Percentiles rank a stretch among this genome's conserved stretches.
Evolutionary conservation across 2,888 invertebrate species (phyloP).

Genomic region (Aplocera efformata): DNA sequence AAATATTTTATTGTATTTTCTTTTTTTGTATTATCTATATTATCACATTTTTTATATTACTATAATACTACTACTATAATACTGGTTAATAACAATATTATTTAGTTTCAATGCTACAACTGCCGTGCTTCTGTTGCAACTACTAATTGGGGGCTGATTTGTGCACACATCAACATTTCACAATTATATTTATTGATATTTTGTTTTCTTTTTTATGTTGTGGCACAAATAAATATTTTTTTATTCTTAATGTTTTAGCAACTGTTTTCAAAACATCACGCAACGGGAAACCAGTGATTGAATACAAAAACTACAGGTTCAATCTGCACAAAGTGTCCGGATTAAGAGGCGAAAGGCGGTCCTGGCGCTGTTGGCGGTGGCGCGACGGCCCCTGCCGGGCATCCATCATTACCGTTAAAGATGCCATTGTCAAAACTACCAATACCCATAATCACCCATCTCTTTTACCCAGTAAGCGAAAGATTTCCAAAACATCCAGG

Average conservation of each 20-base stretch:
- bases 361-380: constrained; percentile 43
- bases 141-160: too few relatives aligned
- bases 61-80: too few relatives aligned
- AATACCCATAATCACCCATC: constrained; percentile 3
- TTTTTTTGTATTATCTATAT: too few relatives aligned
- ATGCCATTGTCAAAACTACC: constrained; percentile 4
- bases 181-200: too few relatives aligned
- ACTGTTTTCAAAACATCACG: constrained; percentile 28
- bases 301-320: constrained; percentile 28
- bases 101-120: too few relatives aligned
- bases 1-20: too few relatives aligned
- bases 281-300: constrained; percentile 40
- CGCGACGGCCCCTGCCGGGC: constrained; percentile 37
- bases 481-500: background rate
- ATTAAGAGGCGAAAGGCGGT: constrained; percentile 20
- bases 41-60: too few relatives aligned
- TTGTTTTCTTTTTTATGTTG: too few relatives aligned
- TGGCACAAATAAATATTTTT: too few relatives aligned
- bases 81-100: too few relatives aligned
- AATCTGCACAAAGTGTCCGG: constrained; percentile 26
- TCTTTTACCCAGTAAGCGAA: constrained; percentile 2
- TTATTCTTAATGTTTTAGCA: constrained; percentile 2
- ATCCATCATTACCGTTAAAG: constrained; percentile 28
- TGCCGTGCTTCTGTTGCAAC: too few relatives aligned
- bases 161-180: too few relatives aligned